Evolutionary conservation across 2,113 vertebrate species (phyloP).

Genomic region (Quiscalus mexicanus): DNA sequence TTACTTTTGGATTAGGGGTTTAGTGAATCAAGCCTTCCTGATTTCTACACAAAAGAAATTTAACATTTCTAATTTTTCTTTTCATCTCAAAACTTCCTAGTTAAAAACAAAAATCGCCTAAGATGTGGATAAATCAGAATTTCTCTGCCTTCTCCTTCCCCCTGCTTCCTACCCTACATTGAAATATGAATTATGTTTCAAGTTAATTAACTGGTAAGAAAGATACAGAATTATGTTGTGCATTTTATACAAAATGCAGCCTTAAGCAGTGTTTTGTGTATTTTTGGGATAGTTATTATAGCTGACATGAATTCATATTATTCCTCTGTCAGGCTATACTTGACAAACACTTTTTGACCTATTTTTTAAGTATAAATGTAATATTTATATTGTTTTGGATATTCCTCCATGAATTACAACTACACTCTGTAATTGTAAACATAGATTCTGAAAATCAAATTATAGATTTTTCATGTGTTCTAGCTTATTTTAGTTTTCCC

Average conservation of each 20-base stretch:
- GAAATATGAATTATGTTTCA: not conserved
- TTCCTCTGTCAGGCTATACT: not conserved
- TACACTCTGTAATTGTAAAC: not conserved
- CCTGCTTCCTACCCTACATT: rapidly evolving
- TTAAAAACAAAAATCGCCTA: not conserved
- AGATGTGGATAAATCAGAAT: not conserved
- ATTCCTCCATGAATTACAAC: not conserved
- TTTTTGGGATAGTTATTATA: not conserved
- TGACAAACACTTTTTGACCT: not conserved
- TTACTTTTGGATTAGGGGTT: not conserved
- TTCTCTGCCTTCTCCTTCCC: not conserved
- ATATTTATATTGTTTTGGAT: not conserved
- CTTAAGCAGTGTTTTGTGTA: not conserved
- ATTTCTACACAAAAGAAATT: not conserved
- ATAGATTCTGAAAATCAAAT: not conserved
- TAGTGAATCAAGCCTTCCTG: not conserved
- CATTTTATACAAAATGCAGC: not conserved
- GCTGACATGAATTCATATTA: not conserved
- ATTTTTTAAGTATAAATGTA: not conserved
- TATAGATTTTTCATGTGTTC: not conserved
- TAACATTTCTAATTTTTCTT: not conserved
- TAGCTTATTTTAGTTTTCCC: not conserved
- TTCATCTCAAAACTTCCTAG: not conserved
- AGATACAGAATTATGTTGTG: not conserved
- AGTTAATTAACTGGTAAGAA: not conserved